phyloP scores from a whole-genome alignment of 2,797 vertebrate genomes.

The Sylvilagus floridanus region DNA sequence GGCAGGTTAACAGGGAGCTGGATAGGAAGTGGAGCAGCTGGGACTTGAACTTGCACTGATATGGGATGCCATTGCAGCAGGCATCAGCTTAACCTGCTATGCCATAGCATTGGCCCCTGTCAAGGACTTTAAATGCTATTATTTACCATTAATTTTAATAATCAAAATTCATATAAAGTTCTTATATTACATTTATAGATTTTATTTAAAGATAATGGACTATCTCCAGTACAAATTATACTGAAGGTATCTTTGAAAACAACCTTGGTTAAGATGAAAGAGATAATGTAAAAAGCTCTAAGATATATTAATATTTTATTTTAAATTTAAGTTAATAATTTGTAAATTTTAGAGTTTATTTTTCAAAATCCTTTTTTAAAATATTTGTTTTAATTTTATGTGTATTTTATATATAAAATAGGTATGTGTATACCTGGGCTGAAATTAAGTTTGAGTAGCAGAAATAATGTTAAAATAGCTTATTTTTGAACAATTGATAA shows the following conservation, averaged over 20 bases:
- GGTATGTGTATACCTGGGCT: neutral
- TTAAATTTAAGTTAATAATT: conserved; percentile 43
- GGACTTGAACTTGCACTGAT: too few relatives aligned
- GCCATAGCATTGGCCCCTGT: too few relatives aligned
- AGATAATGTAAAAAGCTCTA: conserved; percentile 8
- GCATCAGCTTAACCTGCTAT: too few relatives aligned
- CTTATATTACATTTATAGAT: conserved; percentile 14
- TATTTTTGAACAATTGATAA: conserved; percentile 62
- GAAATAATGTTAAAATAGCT: conserved; percentile 51
- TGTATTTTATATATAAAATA: conserved; percentile 28
- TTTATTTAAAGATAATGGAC: conserved; percentile 44
- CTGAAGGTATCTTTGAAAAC: conserved; percentile 32
- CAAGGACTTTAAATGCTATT: conserved; percentile 12
- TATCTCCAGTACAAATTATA: conserved; percentile 23
- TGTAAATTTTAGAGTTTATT: conserved; percentile 53
- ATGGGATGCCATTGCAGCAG: too few relatives aligned
- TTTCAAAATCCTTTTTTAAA: conserved; percentile 17
- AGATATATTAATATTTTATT: conserved; percentile 31
- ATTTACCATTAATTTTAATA: conserved; percentile 50
- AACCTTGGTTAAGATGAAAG: conserved; percentile 45
- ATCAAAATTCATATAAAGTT: neutral
- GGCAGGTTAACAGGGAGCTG: too few relatives aligned
- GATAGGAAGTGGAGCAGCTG: too few relatives aligned
- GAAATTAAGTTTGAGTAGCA: conserved; percentile 40
- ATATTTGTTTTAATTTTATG: conserved; percentile 41